Evolutionary conservation across 37 sponge, comb jelly and placozoan genomes (phyloP), one percentile per base, ranked within the genome.

Genomic region (Bolinopsis microptera): DNA sequence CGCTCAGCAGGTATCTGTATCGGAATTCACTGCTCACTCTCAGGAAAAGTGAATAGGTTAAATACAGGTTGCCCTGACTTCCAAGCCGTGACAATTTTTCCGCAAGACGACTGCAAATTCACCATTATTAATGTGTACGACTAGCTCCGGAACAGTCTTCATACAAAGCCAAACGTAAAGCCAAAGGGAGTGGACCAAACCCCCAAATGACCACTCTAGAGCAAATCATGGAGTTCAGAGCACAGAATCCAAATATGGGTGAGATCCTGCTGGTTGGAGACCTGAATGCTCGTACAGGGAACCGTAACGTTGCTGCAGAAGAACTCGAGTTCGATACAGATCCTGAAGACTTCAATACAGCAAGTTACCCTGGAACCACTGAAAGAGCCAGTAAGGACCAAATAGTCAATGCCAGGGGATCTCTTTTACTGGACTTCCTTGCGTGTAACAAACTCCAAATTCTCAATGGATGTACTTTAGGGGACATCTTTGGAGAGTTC

Each of bases 1-100:
- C n/a, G 61, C 8, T 86, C 90, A 24, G 90, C 48, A 16, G 90
- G 90, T 1, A 8, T 86, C 3, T 86, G 90, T 41, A 86, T 86
- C 39, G 90, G 90, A 0, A 27, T 86, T 25, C 61, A 86, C 26
- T 9, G 90, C 0, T 39, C 41, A 9, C 61, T 86, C 61, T 28
- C 22, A 41, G 27, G 28, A 1, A 86, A 40, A 34, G 61, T 40
- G 24, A 41, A 39, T 5, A 8, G 2, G 3, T 0, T 40, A 2
- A 39, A 39, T 5, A 40, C n/a, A 35, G 26, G 39, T 8, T 86
- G 36, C 41, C 61, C 41, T 23, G 90, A 86, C 90, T 36, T 86
- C 31, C 61, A 41, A 27, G 90, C 90, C 0, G 18, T 77, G 8
- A 77, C 80, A 9, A 21, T 86, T 24, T 23, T 22, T 41, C 38